Percentiles rank a stretch among this genome's conserved stretches.
Evolutionary conservation across 2,113 vertebrate species (phyloP).

Genomic region (Oreochromis aureus): DNA sequence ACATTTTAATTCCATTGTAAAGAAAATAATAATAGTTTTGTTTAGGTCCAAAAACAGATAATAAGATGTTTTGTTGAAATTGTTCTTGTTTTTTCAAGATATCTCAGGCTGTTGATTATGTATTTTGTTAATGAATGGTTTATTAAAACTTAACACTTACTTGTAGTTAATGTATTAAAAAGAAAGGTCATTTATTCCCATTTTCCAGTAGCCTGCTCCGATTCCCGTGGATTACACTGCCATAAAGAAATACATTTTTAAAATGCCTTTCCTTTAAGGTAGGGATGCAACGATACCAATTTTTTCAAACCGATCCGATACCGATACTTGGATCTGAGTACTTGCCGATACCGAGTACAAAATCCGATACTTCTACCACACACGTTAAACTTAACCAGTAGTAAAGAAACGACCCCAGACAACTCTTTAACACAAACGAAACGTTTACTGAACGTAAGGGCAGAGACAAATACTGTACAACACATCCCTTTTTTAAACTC

Average conservation of each 20-base stretch:
- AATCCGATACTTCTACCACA: too few species aligned
- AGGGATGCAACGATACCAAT: too few species aligned
- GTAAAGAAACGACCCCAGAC: too few species aligned
- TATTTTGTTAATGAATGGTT: not conserved
- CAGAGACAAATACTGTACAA: too few species aligned
- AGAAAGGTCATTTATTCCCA: not conserved
- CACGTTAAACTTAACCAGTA: too few species aligned
- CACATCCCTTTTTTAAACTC: too few species aligned
- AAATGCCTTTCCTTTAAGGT: not conserved
- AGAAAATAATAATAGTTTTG: rapidly evolving
- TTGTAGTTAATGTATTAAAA: not conserved
- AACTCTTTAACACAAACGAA: too few species aligned
- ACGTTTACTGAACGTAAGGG: too few species aligned
- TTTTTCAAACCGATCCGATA: too few species aligned
- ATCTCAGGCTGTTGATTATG: not conserved
- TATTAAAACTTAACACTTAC: not conserved
- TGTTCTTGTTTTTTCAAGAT: not conserved
- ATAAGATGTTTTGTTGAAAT: not conserved
- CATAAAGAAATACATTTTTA: not conserved
- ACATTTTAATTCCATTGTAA: not conserved
- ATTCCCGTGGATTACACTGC: not conserved
- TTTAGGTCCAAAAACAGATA: not conserved
- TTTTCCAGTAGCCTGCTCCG: not conserved
- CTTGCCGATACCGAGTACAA: too few species aligned
- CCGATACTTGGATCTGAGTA: too few species aligned